Base-by-base conservation (phyloP, 2,797 vertebrate species). In the Enteromius paludinosus region DNA sequence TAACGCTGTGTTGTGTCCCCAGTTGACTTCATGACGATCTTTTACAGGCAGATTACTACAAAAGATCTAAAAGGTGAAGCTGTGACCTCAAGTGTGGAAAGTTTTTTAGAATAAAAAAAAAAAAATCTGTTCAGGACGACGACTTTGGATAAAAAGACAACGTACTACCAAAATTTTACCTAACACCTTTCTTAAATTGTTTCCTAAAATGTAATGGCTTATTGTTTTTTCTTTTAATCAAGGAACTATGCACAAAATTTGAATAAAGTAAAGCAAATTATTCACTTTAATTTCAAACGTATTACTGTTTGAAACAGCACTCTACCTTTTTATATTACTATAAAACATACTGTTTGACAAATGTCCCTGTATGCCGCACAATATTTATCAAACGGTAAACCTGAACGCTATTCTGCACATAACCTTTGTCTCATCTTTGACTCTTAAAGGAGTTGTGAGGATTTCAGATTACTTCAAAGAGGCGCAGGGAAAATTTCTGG, bases 1-100 rank as follows among this genome's bases (percentile, higher is more conserved):
- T 89, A 87, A 91, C 83, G 82, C 70, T 2, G 23, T 83, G 70
- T 45, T 47, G 78, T 81, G 79, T 78, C 78, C 80, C 61, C 3
- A 12, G 7, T 43, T 72, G 78, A 78, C 81, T 81, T 85, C 71
- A 82, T 86, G 59, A 85, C 73, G 62, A 52, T 43, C 84, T 77
- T 79, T 73, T 14, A 75, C 11, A 81, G 83, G 85, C 56, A 82
- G 23, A 75, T 56, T 54, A 38, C 30, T 28, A 73, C 52, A 64
- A 28, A 65, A n/a, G 2, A 30, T 66, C 11, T 8, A 45, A 56
- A 11, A 17, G 47, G 10, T 35, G 7, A 59, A 71, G 52, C 3
- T 28, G 20, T 30, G 61, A 20, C 18, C 1, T 59, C 38, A 59
- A 70, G 5, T 30, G 49, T 20, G 2, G 69, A 38, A 28, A 15